Evolutionary conservation across 2,113 vertebrate genomes (phyloP).

Genomic region (Centropristis striata): DNA sequence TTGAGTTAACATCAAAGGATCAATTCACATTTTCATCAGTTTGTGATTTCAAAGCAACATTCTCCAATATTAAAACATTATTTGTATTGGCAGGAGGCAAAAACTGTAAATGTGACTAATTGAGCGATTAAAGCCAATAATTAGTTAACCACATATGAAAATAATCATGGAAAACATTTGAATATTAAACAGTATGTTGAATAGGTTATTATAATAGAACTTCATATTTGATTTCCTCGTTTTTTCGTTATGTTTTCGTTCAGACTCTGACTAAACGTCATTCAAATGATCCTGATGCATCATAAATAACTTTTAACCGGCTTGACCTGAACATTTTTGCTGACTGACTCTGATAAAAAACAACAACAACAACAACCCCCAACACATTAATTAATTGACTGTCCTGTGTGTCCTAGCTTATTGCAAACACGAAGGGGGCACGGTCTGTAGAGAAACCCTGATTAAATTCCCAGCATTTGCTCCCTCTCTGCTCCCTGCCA

Average conservation of each 20-base stretch:
- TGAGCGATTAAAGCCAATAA: background rate
- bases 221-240: background rate
- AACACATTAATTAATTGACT: constrained; percentile 15
- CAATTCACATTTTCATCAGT: background rate
- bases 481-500: constrained; percentile 2
- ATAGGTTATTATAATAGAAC: background rate
- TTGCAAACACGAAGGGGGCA: constrained; percentile 5
- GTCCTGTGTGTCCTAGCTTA: constrained; percentile 2
- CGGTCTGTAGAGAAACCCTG: constrained; percentile 32
- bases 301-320: background rate
- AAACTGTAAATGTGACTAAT: background rate
- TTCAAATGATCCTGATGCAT: background rate
- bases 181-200: background rate
- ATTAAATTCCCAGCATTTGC: constrained; percentile 36
- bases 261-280: background rate
- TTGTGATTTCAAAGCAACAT: background rate
- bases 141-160: background rate
- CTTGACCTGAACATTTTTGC: background rate
- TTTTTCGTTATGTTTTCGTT: background rate
- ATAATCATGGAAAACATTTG: background rate
- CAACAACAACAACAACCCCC: too few relatives aligned
- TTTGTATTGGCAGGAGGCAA: background rate
- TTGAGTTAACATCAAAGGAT: constrained; percentile 25
- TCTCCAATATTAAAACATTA: background rate
- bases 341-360: too few relatives aligned